These are phyloP conservation scores for Pristionchus exspectatus DNA, from an alignment of 2,888 invertebrate genomes.

Conservation along the genomic window DNA sequence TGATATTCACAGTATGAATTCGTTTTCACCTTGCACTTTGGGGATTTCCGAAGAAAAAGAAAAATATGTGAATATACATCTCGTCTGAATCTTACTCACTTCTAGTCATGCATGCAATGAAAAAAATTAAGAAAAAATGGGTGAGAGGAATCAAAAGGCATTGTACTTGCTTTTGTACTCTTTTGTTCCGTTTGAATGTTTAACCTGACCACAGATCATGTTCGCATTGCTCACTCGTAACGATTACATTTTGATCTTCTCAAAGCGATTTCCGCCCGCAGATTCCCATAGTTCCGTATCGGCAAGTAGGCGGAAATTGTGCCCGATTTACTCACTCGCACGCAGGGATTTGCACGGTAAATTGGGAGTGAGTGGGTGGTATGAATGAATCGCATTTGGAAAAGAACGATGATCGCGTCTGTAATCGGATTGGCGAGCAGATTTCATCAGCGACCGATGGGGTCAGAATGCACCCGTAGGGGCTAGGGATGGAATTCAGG, in stretches of 20 bases:
- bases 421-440: neutral
- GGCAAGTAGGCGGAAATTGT: conserved; percentile 19
- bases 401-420: neutral
- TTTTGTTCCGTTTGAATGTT: no score
- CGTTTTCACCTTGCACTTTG: no score
- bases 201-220: neutral
- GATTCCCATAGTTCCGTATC: neutral
- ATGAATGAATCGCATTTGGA: neutral
- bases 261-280: neutral
- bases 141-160: no score
- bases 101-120: no score
- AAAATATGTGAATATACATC: no score
- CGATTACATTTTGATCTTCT: neutral
- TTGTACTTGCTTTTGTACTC: no score
- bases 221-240: neutral
- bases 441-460: neutral
- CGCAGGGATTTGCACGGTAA: neutral
- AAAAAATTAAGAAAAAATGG: no score
- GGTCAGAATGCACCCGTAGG: neutral
- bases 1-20: no score
- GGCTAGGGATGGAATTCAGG: neutral
- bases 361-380: neutral
- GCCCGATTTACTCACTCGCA: neutral
- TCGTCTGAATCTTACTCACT: no score
- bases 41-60: no score